Evolutionary conservation across 2,113 vertebrate genomes (phyloP).

Genomic region (Cricetomys ansorgei): DNA sequence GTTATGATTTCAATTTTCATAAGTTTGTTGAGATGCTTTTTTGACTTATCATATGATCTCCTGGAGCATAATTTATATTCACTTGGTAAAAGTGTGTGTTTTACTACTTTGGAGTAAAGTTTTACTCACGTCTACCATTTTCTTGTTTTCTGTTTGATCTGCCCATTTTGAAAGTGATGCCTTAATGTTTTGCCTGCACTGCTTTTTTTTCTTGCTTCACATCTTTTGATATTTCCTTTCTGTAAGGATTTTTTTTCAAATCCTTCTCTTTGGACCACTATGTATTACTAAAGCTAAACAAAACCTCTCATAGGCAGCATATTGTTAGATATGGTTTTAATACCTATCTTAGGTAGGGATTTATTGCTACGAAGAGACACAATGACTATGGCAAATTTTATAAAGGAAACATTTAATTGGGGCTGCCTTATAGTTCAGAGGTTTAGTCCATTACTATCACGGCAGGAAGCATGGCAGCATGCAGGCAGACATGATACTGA

Average conservation of each 20-base stretch:
- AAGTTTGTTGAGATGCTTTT: not conserved
- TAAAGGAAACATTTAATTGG: too few relatives aligned
- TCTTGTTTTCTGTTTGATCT: not conserved
- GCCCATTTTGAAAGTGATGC: not conserved
- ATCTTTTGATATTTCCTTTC: not conserved
- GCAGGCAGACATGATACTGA: too few relatives aligned
- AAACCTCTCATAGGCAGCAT: not conserved
- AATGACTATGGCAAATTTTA: too few relatives aligned
- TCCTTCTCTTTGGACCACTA: not conserved
- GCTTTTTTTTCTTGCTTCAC: not conserved
- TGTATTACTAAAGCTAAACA: not conserved
- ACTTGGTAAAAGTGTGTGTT: not conserved
- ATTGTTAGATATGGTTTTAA: not conserved
- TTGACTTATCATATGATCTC: not conserved
- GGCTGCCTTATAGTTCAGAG: too few relatives aligned
- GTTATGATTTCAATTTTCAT: not conserved
- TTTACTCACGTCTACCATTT: not conserved
- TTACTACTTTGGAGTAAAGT: not conserved
- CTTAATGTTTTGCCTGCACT: not conserved
- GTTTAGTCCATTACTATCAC: too few relatives aligned
- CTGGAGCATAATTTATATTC: not conserved
- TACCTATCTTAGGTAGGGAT: too few relatives aligned
- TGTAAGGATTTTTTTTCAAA: not conserved
- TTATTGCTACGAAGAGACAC: too few relatives aligned
- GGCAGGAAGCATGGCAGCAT: too few relatives aligned